Evolutionary conservation across 2,113 vertebrate species (phyloP), one percentile per base, ranked within the genome.

Genomic region (Daubentonia madagascariensis): DNA sequence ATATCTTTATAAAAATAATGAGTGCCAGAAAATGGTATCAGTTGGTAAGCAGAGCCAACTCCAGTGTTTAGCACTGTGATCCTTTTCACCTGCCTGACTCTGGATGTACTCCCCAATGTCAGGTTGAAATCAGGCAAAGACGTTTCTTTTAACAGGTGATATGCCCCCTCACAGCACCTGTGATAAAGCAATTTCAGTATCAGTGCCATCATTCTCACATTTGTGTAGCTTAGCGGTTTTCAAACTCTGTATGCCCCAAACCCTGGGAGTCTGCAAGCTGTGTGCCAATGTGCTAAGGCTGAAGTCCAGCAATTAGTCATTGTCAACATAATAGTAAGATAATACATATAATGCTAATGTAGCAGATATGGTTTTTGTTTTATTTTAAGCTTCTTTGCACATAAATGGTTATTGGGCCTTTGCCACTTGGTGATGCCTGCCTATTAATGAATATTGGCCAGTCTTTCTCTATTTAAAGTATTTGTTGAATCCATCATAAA

Each of bases 1-100:
- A 96, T 97, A 97, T 88, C 89, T 90, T 94, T 91, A 94, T 35
- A 72, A 89, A 91, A 94, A 90, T 94, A 28, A 59, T 52, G 35
- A 95, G 50, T 37, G 14, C 57, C 40, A 87, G 85, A 95, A 94
- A 96, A 75, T 80, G n/a, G 61, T 68, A 83, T 63, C 1, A 1
- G 85, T 5, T 81, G 28, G 37, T 65, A 96, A 97, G 73, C 59
- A 78, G 83, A 97, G 73, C 1, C 59, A 85, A 43, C 61, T 50
- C 3, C 4, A 54, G n/a, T 72, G 61, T 12, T 61, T 90, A 43
- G 70, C 12, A 30, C 20, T 8, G 1, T 43, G 50, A 92, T 16
- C 43, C 63, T 79, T 68, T 86, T 70, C 20, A 52, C 37, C 43
- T 89, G 70, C 30, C 35, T 94, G 52, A 67, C 6, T 43, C 35